Conservation (phyloP, 2,797 vertebrate genomes). For the Amniataba percoides region DNA sequence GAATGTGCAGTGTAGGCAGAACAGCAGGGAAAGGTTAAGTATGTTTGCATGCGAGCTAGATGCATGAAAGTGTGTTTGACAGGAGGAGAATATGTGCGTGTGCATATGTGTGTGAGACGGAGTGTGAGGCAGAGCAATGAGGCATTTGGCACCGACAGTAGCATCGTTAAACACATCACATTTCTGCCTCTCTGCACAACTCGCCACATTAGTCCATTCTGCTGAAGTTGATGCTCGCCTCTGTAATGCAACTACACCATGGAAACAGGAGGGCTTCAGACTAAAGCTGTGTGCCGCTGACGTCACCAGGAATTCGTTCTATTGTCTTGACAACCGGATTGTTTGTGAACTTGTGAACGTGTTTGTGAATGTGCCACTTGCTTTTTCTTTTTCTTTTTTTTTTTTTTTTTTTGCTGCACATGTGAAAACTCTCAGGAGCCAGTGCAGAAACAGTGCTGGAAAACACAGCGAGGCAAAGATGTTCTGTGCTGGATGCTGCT, state of each 20-base stretch:
- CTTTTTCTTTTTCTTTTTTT: no score
- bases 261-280: constrained; percentile 74
- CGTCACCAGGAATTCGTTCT: constrained; percentile 71
- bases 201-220: constrained; percentile 59
- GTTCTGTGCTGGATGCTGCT: background rate
- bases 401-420: constrained; percentile 3
- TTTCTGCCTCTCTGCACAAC: constrained; percentile 61
- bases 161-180: constrained; percentile 57
- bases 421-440: constrained; percentile 35
- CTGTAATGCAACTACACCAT: constrained; percentile 74
- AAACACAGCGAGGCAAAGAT: constrained; percentile 2
- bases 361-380: constrained; percentile 50
- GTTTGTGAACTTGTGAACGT: constrained; percentile 78
- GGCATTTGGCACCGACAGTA: constrained; percentile 26
- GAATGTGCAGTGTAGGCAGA: constrained; percentile 60
- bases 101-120: background rate
- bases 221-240: constrained; percentile 68
- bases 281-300: constrained; percentile 63
- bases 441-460: constrained; percentile 17
- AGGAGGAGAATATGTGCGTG: constrained; percentile 31
- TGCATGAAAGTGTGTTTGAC: constrained; percentile 38
- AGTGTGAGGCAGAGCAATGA: constrained; percentile 37
- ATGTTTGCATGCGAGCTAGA: constrained; percentile 44
- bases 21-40: constrained; percentile 22
- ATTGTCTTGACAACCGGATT: constrained; percentile 80